These are phyloP conservation scores for Oscheius onirici DNA, from an alignment of 2,888 invertebrate genomes.

Conservation along the genomic window DNA sequence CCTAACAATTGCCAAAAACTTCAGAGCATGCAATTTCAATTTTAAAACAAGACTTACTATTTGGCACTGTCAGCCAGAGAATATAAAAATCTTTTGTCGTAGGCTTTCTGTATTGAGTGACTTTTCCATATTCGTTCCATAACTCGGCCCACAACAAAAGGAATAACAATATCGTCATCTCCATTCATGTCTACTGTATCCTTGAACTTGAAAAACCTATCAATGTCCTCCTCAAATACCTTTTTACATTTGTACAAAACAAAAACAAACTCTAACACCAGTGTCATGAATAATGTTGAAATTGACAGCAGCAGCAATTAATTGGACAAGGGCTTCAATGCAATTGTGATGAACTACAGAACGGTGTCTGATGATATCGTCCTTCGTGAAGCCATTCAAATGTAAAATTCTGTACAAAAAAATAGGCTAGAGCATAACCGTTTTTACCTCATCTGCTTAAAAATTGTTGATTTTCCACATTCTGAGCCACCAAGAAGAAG, in stretches of 20 bases:
- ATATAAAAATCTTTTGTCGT: constrained; percentile 48
- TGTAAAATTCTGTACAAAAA: constrained; percentile 52
- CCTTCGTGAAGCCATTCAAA: constrained; percentile 55
- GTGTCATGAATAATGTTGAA: constrained; percentile 48
- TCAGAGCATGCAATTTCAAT: no score
- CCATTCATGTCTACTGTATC: constrained; percentile 29
- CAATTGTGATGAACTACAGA: constrained; percentile 53
- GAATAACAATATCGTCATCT: constrained; percentile 45
- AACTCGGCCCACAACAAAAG: constrained; percentile 48
- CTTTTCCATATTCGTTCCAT: constrained; percentile 58
- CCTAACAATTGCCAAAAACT: no score
- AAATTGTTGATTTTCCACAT: constrained; percentile 60
- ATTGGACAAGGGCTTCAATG: constrained; percentile 49
- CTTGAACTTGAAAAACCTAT: constrained; percentile 48
- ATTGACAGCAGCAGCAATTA: constrained; percentile 43
- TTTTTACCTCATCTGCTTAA: constrained; percentile 59
- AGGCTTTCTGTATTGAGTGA: constrained; percentile 42
- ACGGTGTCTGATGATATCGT: constrained; percentile 46
- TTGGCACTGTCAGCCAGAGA: constrained; percentile 54
- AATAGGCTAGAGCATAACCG: neutral
- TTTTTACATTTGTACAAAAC: neutral
- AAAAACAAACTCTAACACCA: constrained; percentile 40
- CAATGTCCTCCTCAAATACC: constrained; percentile 53
- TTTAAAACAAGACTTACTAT: constrained; percentile 52
- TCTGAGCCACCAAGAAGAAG: constrained; percentile 54